Conservation (phyloP, 1,140 invertebrate species). For the Psilanteris sp. region DNA sequence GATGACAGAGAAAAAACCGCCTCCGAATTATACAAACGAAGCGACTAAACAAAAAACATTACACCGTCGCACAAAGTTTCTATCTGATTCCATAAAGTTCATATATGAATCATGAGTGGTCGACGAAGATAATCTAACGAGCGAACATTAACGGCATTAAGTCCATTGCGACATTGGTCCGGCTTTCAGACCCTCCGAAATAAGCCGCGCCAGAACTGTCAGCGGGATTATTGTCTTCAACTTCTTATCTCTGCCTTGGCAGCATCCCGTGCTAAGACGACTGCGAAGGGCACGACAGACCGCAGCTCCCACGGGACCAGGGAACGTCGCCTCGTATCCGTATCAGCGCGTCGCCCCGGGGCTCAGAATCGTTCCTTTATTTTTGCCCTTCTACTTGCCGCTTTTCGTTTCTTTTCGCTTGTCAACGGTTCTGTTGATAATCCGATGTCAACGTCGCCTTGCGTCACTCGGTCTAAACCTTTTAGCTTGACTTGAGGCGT, state of each 20-base stretch:
- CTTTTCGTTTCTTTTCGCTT: conserved; percentile 5
- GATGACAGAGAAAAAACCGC: too few relatives aligned
- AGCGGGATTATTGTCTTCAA: conserved; percentile 79
- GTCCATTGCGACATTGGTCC: conserved; percentile 57
- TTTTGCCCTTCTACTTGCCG: conserved; percentile 17
- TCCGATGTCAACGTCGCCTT: conserved; percentile 28
- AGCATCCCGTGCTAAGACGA: conserved; percentile 50
- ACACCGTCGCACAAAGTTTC: too few relatives aligned
- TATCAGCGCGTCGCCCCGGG: conserved; percentile 68
- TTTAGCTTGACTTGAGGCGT: conserved; percentile 9
- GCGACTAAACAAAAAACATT: too few relatives aligned
- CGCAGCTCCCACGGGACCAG: conserved; percentile 66
- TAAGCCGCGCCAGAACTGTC: conserved; percentile 76
- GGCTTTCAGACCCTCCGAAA: conserved; percentile 62
- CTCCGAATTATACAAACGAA: too few relatives aligned
- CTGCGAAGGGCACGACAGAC: conserved; percentile 42
- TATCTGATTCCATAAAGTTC: too few relatives aligned
- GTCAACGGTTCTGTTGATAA: conserved; percentile 49
- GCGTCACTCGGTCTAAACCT: conserved; percentile 36
- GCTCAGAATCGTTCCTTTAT: conserved; percentile 51
- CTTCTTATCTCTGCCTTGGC: conserved; percentile 73
- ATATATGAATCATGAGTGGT: conserved; percentile 8
- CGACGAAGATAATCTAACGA: conserved; percentile 51
- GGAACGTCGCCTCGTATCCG: conserved; percentile 68
- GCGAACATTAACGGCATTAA: conserved; percentile 69